Evolutionary conservation across 2,113 vertebrate genomes (phyloP).

Genomic region (Ceyx margarethae): DNA sequence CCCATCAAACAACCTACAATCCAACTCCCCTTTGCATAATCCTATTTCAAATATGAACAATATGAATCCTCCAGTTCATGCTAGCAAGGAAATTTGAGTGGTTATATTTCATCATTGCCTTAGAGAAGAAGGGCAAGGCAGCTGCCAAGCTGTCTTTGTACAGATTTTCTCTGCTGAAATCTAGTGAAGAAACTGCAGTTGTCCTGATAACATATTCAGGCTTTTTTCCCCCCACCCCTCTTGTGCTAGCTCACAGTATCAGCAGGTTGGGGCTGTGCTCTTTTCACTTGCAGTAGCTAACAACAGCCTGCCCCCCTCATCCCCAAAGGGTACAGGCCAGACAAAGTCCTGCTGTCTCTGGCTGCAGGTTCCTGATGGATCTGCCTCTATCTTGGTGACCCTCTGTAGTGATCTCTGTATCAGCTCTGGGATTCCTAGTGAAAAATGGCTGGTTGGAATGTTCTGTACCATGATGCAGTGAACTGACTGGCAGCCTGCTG

Average conservation of each 20-base stretch:
- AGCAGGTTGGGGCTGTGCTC: background rate
- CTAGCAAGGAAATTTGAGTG: conserved; percentile 11
- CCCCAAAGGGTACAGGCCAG: background rate
- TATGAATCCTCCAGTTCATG: conserved; percentile 26
- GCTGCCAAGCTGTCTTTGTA: conserved; percentile 37
- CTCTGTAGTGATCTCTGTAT: background rate
- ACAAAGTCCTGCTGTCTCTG: background rate
- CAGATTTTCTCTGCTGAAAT: conserved; percentile 44
- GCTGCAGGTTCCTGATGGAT: background rate
- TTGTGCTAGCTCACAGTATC: background rate
- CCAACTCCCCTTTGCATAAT: conserved; percentile 40
- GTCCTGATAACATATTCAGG: background rate
- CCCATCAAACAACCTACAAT: conserved; percentile 3
- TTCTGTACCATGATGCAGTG: background rate
- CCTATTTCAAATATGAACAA: conserved; percentile 24
- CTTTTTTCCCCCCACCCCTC: rapidly evolving
- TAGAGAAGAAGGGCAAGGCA: background rate
- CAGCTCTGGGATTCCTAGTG: background rate
- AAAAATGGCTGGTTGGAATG: background rate
- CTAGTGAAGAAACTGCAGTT: background rate
- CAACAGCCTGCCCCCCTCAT: background rate
- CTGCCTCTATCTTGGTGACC: background rate
- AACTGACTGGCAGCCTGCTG: background rate
- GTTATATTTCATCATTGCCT: conserved; percentile 29
- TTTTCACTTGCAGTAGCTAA: background rate